Evolutionary conservation across 2,113 vertebrate genomes (phyloP).

Genomic region (Prunella himalayana): DNA sequence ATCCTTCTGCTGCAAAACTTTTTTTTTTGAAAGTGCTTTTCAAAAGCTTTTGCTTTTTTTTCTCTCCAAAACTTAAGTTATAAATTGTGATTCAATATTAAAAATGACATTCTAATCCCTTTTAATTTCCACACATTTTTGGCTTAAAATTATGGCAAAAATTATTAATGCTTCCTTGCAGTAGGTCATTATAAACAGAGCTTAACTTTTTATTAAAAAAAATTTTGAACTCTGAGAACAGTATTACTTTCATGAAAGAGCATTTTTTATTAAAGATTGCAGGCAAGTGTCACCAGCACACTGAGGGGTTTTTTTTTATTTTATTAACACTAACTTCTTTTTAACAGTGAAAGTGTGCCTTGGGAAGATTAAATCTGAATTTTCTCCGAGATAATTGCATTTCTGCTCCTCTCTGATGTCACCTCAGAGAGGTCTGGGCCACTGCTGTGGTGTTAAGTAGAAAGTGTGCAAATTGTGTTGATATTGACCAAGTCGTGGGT

Average conservation of each 20-base stretch:
- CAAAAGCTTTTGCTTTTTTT: too few species aligned
- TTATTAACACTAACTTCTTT: not conserved
- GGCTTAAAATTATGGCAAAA: not conserved
- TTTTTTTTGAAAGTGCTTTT: not conserved
- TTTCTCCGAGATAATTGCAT: not conserved
- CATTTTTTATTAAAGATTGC: not conserved
- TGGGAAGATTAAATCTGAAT: not conserved
- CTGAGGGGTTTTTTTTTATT: accelerated
- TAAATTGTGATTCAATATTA: not conserved
- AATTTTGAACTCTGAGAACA: not conserved
- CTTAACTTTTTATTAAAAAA: not conserved
- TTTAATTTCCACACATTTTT: not conserved
- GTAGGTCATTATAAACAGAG: not conserved
- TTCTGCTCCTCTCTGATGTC: not conserved
- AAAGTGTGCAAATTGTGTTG: not conserved
- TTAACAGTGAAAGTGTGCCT: not conserved
- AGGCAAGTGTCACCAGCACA: not conserved
- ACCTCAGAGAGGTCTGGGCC: accelerated
- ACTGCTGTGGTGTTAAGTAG: not conserved
- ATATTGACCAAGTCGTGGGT: not conserved
- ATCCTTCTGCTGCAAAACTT: not conserved
- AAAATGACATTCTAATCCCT: not conserved
- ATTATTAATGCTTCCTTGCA: not conserved
- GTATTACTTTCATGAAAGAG: not conserved
- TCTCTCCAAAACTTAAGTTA: not conserved